Base-by-base conservation (phyloP, 2,113 vertebrate species). In the Chloropsis hardwickii region DNA sequence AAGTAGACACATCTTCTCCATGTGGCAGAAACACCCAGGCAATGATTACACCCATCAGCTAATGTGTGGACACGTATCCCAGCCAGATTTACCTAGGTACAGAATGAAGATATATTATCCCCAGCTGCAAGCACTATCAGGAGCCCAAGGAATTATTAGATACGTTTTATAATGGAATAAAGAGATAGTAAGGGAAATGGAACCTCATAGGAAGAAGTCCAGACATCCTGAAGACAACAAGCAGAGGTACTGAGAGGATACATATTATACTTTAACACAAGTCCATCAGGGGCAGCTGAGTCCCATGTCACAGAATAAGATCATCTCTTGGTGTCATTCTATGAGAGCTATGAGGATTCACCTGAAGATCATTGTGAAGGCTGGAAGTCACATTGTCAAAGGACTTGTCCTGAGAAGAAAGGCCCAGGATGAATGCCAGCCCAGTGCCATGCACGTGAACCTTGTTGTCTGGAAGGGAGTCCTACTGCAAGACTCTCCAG, bases 141-240 rank as follows among this genome's bases (percentile, higher is more conserved):
- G 66, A 81, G 48, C 44, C 40, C 47, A 39, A 33, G 35, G 47
- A 72, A 71, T n/a, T 5, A 48, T 60, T 53, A 44, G 39, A 54
- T 78, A 11, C 31, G 50, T 37, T 81, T 84, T 70, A 37, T 57
- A 86, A 78, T 29, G 23, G 60, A 94, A 84, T 66, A 73, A 73
- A 54, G 50, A 56, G n/a, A 85, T 56, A 53, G 29, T 80, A 64
- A 82, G 45, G 61, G 53, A 82, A 92, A 64, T 22, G 15, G 10
- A 87, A 18, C 12, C 44, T 71, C 72, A 65, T 62, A 92, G 45
- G 64, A 92, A 88, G 35, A 73, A 78, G 27, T 74, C 81, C 60
- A 78, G 80, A 44, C n/a, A 51, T 54, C 29, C 35, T 67, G n/a
- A 78, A 93, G 80, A 86, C 74, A 83, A 53, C 4, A 64, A 81